A percentile compares a stretch with the other conserved stretches of the same genome.
Conservation (phyloP, 2,113 vertebrate species). For the Ivindomyrus marchei region DNA sequence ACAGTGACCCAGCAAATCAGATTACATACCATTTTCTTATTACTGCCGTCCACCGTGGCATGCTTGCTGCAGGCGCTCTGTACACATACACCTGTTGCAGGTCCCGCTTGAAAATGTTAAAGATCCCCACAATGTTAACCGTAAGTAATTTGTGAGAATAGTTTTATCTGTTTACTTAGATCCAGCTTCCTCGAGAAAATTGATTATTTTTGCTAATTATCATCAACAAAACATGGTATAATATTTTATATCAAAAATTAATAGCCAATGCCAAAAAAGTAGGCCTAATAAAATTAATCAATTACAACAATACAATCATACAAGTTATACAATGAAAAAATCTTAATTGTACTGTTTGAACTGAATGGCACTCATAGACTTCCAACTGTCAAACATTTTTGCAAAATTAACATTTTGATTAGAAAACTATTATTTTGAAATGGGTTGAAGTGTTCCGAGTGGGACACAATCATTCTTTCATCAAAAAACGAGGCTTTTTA, state of each 20-base stretch:
- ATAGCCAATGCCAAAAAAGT: neutral
- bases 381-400: neutral
- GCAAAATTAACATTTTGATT: neutral
- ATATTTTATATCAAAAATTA: neutral
- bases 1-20: neutral
- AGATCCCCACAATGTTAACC: neutral
- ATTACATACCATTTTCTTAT: conserved; percentile 11
- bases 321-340: neutral
- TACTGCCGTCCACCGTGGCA: neutral
- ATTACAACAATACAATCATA: neutral
- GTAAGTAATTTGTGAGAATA: neutral
- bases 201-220: neutral
- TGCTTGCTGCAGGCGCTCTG: neutral
- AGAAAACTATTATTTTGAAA: conserved; percentile 3
- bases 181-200: neutral
- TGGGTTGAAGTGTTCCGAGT: neutral
- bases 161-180: neutral
- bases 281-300: neutral
- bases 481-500: neutral
- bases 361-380: neutral
- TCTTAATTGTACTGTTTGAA: neutral
- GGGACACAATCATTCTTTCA: neutral
- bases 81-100: neutral
- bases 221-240: neutral
- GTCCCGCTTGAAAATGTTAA: neutral